Evolutionary conservation across 1,140 invertebrate species (phyloP).

Genomic region (Lanistes nyassanus): DNA sequence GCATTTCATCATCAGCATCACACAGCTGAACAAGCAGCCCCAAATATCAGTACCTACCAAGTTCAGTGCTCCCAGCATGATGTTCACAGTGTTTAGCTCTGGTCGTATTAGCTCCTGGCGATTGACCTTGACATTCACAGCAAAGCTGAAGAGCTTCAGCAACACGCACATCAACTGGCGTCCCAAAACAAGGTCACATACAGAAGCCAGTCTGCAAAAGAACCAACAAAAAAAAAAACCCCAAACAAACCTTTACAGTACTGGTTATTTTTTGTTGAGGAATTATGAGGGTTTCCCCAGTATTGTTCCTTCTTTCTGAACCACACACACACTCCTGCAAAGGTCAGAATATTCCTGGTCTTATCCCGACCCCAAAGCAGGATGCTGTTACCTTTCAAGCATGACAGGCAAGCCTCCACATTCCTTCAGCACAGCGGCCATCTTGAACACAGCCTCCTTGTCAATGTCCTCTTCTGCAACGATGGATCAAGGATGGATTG

Average conservation of each 20-base stretch:
- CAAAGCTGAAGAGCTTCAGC: conserved; percentile 84
- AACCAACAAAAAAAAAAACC: conserved; percentile 23
- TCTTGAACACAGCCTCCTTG: conserved; percentile 91
- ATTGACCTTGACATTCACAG: conserved; percentile 77
- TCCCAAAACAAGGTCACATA: conserved; percentile 78
- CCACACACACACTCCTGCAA: no score
- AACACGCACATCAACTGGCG: conserved; percentile 85
- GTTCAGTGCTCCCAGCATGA: conserved; percentile 62
- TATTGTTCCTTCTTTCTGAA: no score
- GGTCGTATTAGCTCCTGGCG: conserved; percentile 68
- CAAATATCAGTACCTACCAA: conserved; percentile 23
- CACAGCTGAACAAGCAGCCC: no score
- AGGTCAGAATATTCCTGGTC: no score
- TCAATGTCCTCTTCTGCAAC: conserved; percentile 84
- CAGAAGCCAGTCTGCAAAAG: conserved; percentile 72
- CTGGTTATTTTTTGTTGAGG: no score
- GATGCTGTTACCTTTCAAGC: conserved; percentile 57
- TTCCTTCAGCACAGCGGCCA: conserved; percentile 81
- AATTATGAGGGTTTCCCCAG: no score
- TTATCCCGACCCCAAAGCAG: neutral
- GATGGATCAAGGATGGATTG: no score
- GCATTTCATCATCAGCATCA: no score
- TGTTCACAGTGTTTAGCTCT: conserved; percentile 65
- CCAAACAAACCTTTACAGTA: no score
- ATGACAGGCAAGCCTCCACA: conserved; percentile 87